phyloP scores from a whole-genome alignment of 2,797 vertebrate species.

The Muscicapa striata region DNA sequence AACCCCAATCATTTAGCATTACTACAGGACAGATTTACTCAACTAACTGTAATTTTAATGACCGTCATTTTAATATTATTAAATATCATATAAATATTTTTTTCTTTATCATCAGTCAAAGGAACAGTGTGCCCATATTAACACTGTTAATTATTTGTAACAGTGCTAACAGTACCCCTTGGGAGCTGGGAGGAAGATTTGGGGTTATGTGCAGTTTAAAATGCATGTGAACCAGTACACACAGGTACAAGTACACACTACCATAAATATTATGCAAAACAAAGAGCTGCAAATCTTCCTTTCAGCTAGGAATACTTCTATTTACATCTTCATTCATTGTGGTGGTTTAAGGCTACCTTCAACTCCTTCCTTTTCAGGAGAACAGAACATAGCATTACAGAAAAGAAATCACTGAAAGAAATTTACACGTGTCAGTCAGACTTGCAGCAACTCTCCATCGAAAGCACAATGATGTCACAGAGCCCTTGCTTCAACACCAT shows the following conservation, averaged over 20 bases:
- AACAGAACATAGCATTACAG: neutral
- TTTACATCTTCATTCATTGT: constrained; percentile 35
- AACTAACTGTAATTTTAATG: neutral
- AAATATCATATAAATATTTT: neutral
- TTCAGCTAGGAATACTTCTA: constrained; percentile 44
- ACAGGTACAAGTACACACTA: neutral
- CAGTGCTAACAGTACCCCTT: neutral
- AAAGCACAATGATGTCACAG: neutral
- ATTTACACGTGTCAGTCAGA: constrained; percentile 6
- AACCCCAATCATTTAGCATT: neutral
- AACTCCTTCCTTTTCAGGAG: neutral
- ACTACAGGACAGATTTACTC: neutral
- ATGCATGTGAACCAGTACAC: neutral
- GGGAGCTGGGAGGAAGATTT: neutral
- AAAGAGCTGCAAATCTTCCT: constrained; percentile 15
- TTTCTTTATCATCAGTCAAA: neutral
- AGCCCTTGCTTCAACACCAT: neutral
- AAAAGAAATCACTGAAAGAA: neutral
- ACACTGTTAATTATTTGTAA: neutral
- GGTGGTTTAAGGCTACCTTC: neutral
- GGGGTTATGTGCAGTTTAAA: neutral
- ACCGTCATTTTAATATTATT: neutral
- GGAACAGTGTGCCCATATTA: neutral
- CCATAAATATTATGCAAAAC: constrained; percentile 14
- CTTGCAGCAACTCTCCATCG: neutral